Percentiles rank a stretch among this genome's conserved stretches.
These are phyloP conservation scores for Hyphantria cunea DNA, from an alignment of 1,140 invertebrate species.

Conservation along the genomic window DNA sequence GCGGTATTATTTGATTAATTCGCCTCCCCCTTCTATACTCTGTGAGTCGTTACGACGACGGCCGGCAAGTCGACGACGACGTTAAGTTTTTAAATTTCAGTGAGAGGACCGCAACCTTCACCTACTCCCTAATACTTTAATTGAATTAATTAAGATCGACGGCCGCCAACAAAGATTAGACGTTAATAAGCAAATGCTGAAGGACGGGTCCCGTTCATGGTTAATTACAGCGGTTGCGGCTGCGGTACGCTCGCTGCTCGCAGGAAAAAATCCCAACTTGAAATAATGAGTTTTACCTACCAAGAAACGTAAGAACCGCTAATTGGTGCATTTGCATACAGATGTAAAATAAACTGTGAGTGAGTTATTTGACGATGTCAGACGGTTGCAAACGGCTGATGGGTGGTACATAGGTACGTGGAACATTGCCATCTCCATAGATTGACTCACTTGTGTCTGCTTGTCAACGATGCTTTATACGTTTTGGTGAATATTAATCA, in stretches of 20 bases:
- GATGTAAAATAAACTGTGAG: constrained; percentile 71
- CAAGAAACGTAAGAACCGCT: constrained; percentile 70
- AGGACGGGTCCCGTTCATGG: constrained; percentile 70
- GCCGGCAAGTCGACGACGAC: constrained; percentile 47
- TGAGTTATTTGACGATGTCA: constrained; percentile 69
- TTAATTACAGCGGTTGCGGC: constrained; percentile 64
- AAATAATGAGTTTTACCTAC: constrained; percentile 77
- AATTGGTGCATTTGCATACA: constrained; percentile 79
- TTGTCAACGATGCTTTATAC: constrained; percentile 17
- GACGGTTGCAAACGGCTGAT: constrained; percentile 36
- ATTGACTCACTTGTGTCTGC: constrained; percentile 9
- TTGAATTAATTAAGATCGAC: constrained; percentile 76
- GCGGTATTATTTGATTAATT: constrained; percentile 82
- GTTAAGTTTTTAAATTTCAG: constrained; percentile 79
- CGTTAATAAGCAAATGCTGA: constrained; percentile 74
- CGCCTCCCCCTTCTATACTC: constrained; percentile 80
- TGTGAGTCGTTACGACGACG: constrained; percentile 68
- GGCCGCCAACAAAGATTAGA: constrained; percentile 70
- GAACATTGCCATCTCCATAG: neutral
- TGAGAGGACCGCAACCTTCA: constrained; percentile 75
- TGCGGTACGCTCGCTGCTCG: constrained; percentile 49
- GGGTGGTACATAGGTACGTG: constrained; percentile 5
- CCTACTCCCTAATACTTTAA: constrained; percentile 78
- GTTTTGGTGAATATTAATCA: constrained; percentile 26
- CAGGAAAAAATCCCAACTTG: constrained; percentile 67